Evolutionary conservation across 2,113 vertebrate genomes (phyloP).

Genomic region (Aegotheles bennettii): DNA sequence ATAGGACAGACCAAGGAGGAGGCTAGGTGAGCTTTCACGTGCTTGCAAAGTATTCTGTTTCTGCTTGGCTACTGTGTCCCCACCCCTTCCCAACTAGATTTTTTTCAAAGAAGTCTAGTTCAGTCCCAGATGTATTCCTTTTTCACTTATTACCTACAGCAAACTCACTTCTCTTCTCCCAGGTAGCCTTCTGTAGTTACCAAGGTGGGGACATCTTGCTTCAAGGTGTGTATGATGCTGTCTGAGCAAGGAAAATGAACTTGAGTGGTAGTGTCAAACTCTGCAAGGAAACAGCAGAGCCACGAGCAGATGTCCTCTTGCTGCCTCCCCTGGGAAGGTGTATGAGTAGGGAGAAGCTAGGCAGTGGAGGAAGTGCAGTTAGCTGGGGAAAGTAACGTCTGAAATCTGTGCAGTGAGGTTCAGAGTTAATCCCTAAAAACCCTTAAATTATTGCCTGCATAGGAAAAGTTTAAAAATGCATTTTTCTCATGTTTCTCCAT

Average conservation of each 20-base stretch:
- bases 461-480: neutral
- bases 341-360: neutral
- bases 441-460: slow-evolving; percentile 1
- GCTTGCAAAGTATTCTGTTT: neutral
- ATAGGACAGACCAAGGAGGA: neutral
- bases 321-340: neutral
- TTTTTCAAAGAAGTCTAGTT: neutral
- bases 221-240: neutral
- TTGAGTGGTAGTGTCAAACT: neutral
- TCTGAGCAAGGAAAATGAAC: neutral
- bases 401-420: neutral
- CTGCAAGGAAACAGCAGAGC: neutral
- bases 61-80: neutral
- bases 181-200: neutral
- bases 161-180: neutral
- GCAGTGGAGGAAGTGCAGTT: neutral
- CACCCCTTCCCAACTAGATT: neutral
- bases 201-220: neutral
- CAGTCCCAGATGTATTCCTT: neutral
- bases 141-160: neutral
- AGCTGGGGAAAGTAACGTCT: neutral
- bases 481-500: slow-evolving; percentile 27
- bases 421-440: neutral
- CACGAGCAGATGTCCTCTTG: neutral
- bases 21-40: neutral